Base-by-base conservation (phyloP, 2,888 invertebrate species). In the Psococerastis gibbosa region DNA sequence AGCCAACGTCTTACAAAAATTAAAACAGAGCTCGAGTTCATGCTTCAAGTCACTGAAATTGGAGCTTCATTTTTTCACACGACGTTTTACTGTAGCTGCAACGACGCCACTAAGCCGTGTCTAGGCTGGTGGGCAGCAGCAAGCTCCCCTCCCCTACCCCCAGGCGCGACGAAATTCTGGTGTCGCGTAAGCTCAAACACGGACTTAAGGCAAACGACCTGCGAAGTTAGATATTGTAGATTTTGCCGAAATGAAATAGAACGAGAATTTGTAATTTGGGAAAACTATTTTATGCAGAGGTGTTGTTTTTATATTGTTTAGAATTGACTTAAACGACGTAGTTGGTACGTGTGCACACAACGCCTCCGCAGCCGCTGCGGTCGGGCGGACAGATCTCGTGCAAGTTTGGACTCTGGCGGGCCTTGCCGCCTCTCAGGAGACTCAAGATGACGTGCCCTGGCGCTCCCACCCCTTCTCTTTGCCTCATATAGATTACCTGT, bases 361-460 rank as follows among this genome's bases (percentile, higher is more conserved):
- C 63, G 78, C 82, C 1, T 71, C 72, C 51, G 69, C 78, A 2
- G 85, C 88, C 3, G 70, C 71, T 3, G 67, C 75, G 42, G 68
- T 67, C 9, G 83, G 83, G 1, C 73, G 89, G 42, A 67, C 71
- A 43, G 92, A 92, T 60, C 63, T 91, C 46, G 76, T 83, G 13
- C 85, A 88, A 60, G 80, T 88, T 33, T 92, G 92, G 92, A 74
- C 75, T 22, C 64, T 91, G 51, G 82, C 85, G 2, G 78, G 79
- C 50, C 64, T 84, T 43, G 75, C 82, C 22, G 58, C 63, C 45
- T 54, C 57, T 47, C 63, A 67, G 35, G 63, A 62, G 35, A 64
- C 67, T 52, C 77, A 81, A 53, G 73, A 77, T 54, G 74, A 73
- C 48, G 71, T 77, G 55, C 79, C 80, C 42, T 84, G 84, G 81